Percentiles rank a stretch among this genome's conserved stretches.
These are phyloP conservation scores for Liodrosophila aerea DNA, from an alignment of 2,888 invertebrate species.

Conservation along the genomic window DNA sequence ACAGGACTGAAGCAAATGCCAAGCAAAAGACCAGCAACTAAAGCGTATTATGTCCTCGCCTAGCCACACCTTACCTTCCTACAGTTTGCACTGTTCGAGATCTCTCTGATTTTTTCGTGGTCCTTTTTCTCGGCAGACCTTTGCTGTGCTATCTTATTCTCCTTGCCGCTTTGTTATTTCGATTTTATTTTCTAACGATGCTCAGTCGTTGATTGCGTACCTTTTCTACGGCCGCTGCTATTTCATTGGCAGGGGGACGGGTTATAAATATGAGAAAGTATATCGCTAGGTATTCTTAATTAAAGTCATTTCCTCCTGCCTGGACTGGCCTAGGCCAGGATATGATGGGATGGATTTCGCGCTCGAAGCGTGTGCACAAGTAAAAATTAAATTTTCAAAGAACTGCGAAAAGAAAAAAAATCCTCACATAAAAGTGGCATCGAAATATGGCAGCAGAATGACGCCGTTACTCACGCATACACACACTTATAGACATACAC, in stretches of 20 bases:
- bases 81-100: constrained; percentile 12
- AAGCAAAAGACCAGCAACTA: constrained; percentile 33
- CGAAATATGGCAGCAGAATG: constrained; percentile 66
- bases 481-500: constrained; percentile 15
- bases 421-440: constrained; percentile 60
- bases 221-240: constrained; percentile 39
- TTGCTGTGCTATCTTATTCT: constrained; percentile 23
- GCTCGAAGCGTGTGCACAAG: constrained; percentile 40
- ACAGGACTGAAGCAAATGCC: constrained; percentile 23
- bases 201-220: constrained; percentile 62
- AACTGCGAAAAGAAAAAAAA: constrained; percentile 64
- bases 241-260: constrained; percentile 15
- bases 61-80: not conserved
- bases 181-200: constrained; percentile 68
- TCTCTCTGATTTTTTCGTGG: constrained; percentile 7
- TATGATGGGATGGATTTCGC: constrained; percentile 32
- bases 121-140: no score
- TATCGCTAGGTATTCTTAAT: constrained; percentile 75
- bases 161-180: constrained; percentile 62
- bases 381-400: constrained; percentile 71
- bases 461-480: constrained; percentile 57
- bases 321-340: constrained; percentile 3
- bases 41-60: constrained; percentile 61
- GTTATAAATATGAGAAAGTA: constrained; percentile 70
- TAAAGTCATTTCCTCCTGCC: constrained; percentile 69